phyloP scores from a whole-genome alignment of 2,797 vertebrate genomes.

The Eleutherodactylus coqui region DNA sequence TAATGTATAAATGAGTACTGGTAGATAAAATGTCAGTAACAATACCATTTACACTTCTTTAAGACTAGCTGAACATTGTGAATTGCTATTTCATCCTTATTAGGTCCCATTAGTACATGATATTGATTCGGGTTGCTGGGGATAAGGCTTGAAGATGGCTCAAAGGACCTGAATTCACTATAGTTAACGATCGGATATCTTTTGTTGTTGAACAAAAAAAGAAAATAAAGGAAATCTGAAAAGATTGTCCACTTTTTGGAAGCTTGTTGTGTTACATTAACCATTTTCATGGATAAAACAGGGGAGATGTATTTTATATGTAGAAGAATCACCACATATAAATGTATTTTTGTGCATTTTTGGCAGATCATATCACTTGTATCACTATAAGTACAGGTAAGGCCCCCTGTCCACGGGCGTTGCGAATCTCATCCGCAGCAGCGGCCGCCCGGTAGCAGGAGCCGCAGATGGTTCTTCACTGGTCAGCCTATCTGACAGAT shows the following conservation, averaged over 20 bases:
- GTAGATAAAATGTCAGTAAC: constrained; percentile 2
- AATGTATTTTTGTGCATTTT: neutral
- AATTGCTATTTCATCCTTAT: constrained; percentile 18
- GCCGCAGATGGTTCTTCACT: no score
- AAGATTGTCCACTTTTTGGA: neutral
- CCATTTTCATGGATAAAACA: neutral
- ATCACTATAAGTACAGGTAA: no score
- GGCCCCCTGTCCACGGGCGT: no score
- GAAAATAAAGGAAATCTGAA: neutral
- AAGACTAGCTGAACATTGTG: neutral
- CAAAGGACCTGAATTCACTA: neutral
- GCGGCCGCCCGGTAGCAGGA: no score
- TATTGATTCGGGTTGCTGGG: constrained; percentile 6
- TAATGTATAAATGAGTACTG: neutral
- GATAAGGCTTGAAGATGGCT: neutral
- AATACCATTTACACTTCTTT: neutral
- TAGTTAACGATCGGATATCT: neutral
- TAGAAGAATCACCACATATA: neutral
- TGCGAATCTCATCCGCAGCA: no score
- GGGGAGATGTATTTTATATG: neutral
- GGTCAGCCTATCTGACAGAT: no score
- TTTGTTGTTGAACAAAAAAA: neutral
- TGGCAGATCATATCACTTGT: neutral
- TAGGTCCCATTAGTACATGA: neutral
- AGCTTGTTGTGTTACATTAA: neutral